Base-by-base conservation (phyloP, 1,140 invertebrate species). In the Caerostris extrusa region DNA sequence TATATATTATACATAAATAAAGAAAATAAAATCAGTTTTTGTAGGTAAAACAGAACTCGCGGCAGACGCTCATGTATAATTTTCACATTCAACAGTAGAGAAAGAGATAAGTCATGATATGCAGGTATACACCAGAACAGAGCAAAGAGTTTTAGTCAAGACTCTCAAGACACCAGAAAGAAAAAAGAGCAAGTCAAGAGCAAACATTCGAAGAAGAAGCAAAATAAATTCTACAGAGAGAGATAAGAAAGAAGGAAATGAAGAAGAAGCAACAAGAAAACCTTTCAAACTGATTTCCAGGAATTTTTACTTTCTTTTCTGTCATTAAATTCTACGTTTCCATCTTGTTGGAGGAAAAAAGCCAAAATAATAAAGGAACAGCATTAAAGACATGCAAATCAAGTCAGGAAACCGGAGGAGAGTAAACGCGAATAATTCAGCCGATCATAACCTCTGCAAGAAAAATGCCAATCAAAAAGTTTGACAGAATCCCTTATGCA, bases 381-480 rank as follows among this genome's bases (percentile, higher is more conserved):
- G n/a, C 88, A 90, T 90, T 81, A 90, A 90, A 90, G 88, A 77
- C 88, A 90, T 81, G 88, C 88, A 90, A 90, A 90, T 90, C 58
- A 90, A 90, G 69, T 60, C 69, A 19, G 7, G n/a, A 89, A 69
- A 89, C 14, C 87, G 34, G 53, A 57, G 19, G 53, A 53, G 53
- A 90, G 88, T 69, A 82, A 64, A 91, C 71, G 82, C 61, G 90
- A 91, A 91, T 82, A 61, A 91, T 91, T 82, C 90, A 91, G 14
- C 14, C 58, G 71, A 81, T 91, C 90, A n/a, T n/a, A n/a, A 82
- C 71, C 56, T 82, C 89, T 57, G 12, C 19, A 64, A 91, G 90
- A 53, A 91, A 82, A 91, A 91, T 61, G 90, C 71, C 90, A 91
- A 91, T 91, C 90, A 91, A 91, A n/a, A 82, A 91, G 57, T 91